Evolutionary conservation across 1,140 invertebrate species (phyloP), one percentile per base, ranked within the genome.

Genomic region (Saxidomus purpurata): DNA sequence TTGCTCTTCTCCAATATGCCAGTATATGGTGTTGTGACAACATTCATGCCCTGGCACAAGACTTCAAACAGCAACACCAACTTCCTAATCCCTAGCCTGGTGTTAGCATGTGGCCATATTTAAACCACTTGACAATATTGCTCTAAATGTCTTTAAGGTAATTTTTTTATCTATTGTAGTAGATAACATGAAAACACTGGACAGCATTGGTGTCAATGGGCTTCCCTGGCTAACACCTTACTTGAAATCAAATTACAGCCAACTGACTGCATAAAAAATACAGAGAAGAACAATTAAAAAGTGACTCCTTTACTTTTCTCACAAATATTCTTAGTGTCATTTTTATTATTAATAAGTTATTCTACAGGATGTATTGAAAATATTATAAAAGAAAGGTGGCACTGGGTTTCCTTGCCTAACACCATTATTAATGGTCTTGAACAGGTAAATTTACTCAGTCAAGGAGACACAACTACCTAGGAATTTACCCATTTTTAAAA

Each of bases 31-130:
- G 80, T 82, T 82, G 34, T 82, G 80, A 63, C 52, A 63, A 63
- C 55, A 63, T 31, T 82, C 43, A 43, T 67, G 25, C 28, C 55
- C 36, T 34, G 59, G 28, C 38, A 67, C 59, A 82, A 63, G 80
- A 82, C 80, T 43, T 82, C 80, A 63, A 79, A 82, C 55, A 59
- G 6, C 25, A 25, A 82, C 80, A 82, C 80, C 59, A 63, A 67
- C 34, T 67, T 63, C 15, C 52, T 63, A 82, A 82, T 82, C 52
- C 79, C 52, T 40, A n/a, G n/a, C 55, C n/a, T 11, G 55, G 43
- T 17, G 13, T 25, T 28, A 43, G 80, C 36, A 47, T 63, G 61
- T 63, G 80, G 25, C 36, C 34, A 47, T 63, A 3, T 4, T n/a
- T 34, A 71, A 71, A 38, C 13, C 34, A 71, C 67, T 38, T 71